A percentile compares a stretch with the other conserved stretches of the same genome.
These are phyloP conservation scores for Craniophora ligustri DNA, from an alignment of 2,888 invertebrate genomes.

Conservation along the genomic window DNA sequence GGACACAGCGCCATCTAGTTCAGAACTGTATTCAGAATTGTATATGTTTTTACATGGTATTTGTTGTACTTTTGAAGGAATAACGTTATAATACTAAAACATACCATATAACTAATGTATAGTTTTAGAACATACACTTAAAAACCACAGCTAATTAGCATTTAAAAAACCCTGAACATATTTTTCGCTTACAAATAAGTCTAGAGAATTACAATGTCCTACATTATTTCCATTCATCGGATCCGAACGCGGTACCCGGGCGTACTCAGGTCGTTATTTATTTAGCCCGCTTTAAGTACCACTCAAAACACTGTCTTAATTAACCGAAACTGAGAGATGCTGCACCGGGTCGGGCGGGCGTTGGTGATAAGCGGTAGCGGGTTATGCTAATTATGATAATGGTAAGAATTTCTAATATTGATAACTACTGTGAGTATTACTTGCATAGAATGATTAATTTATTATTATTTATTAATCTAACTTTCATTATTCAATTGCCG, in stretches of 20 bases:
- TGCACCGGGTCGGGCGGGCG: conserved; percentile 58
- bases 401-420: not conserved
- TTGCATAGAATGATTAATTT: no score
- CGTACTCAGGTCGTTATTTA: conserved; percentile 69
- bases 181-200: not conserved
- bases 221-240: conserved; percentile 30
- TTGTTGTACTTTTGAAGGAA: no score
- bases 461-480: no score
- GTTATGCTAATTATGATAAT: not conserved
- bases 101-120: no score
- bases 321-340: conserved; percentile 81
- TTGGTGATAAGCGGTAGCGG: conserved; percentile 57
- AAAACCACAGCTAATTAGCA: not conserved
- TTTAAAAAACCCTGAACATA: not conserved
- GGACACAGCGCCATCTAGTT: no score
- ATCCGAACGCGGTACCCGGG: conserved; percentile 15
- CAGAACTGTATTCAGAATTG: no score
- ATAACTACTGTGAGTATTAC: no score
- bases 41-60: no score
- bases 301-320: conserved; percentile 86
- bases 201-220: conserved; percentile 17
- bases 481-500: no score
- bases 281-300: conserved; percentile 82
- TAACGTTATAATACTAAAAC: no score
- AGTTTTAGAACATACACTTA: no score